Evolutionary conservation across 2,113 vertebrate species (phyloP).

Genomic region (Pontoporia blainvillei): DNA sequence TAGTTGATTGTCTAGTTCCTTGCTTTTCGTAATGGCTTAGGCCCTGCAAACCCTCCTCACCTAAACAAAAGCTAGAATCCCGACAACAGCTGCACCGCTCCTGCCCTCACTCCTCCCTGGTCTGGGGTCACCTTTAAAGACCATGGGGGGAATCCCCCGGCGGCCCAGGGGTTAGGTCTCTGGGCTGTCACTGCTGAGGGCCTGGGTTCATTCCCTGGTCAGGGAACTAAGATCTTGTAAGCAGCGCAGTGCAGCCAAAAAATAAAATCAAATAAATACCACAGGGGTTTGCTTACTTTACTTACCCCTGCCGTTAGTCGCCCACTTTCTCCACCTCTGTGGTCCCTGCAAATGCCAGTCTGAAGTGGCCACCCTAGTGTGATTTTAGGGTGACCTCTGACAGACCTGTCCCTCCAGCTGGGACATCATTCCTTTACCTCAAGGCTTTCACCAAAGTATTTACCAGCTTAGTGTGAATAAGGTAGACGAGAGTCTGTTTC

Average conservation of each 20-base stretch:
- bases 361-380: not conserved
- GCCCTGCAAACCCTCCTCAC: not conserved
- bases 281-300: not conserved
- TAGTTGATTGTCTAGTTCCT: not conserved
- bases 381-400: not conserved
- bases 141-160: not conserved
- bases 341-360: not conserved
- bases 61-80: not conserved
- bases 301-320: not conserved
- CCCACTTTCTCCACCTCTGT: not conserved
- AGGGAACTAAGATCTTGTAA: not conserved
- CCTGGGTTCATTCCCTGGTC: not conserved
- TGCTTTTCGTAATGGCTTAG: not conserved
- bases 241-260: not conserved
- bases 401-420: not conserved
- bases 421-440: not conserved
- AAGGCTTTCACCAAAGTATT: not conserved
- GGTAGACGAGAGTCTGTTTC: not conserved
- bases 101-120: not conserved
- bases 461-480: not conserved
- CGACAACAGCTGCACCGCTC: not conserved
- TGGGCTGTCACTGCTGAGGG: not conserved
- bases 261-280: not conserved
- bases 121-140: not conserved
- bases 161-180: not conserved